Evolutionary conservation across 2,888 invertebrate genomes (phyloP).

Genomic region (Acronicta psi): DNA sequence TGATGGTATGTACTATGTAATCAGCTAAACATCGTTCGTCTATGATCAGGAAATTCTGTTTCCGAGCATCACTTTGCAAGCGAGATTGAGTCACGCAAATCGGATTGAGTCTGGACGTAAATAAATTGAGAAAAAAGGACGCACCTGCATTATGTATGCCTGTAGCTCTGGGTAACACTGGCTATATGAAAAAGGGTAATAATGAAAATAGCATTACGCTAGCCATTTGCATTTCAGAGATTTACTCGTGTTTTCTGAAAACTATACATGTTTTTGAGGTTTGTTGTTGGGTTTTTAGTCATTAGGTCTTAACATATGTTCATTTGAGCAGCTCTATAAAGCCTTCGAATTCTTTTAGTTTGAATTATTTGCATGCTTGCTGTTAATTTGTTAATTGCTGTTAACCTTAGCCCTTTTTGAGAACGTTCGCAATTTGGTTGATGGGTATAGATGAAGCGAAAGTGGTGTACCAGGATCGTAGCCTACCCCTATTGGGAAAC

Average conservation of each 20-base stretch:
- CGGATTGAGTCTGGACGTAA: conserved; percentile 30
- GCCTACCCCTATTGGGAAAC: no score
- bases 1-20: no score
- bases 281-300: background rate
- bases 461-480: no score
- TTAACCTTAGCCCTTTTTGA: no score
- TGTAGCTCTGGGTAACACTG: background rate
- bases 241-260: background rate
- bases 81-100: conserved; percentile 34
- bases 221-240: background rate
- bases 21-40: conserved; percentile 19
- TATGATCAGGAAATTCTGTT: background rate
- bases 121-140: conserved; percentile 30
- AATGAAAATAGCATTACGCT: background rate
- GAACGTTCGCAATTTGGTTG: no score
- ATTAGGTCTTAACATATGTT: no score
- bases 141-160: conserved; percentile 7
- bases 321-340: no score
- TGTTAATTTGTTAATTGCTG: no score
- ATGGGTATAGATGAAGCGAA: no score
- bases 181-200: background rate
- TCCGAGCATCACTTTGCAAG: conserved; percentile 16
- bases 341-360: no score
- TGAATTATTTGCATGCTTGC: no score
- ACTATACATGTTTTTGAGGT: background rate